phyloP scores from a whole-genome alignment of 2,888 invertebrate species.

The Trachelus tabidus region DNA sequence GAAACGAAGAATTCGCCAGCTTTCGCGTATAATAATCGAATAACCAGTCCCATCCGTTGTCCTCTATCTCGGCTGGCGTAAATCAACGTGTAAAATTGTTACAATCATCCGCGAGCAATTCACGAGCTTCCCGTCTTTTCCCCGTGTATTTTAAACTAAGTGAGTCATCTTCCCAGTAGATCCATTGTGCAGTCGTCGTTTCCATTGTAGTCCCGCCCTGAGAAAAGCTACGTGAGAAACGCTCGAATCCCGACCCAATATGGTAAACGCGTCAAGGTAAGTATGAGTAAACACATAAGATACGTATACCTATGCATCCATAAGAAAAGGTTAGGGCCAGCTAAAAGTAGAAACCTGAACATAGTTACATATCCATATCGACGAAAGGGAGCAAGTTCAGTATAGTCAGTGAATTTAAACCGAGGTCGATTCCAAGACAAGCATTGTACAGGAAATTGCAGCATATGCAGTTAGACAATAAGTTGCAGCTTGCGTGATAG shows the following conservation, averaged over 20 bases:
- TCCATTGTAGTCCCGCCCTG: background rate
- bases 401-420: background rate
- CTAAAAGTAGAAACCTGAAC: background rate
- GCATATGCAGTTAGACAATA: background rate
- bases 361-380: background rate
- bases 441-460: background rate
- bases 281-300: background rate
- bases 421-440: background rate
- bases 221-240: background rate
- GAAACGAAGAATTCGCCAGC: background rate
- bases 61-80: background rate
- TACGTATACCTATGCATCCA: background rate
- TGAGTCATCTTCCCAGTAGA: background rate
- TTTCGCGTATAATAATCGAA: background rate
- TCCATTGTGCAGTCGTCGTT: background rate
- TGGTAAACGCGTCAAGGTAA: background rate
- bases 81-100: background rate
- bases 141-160: background rate
- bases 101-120: background rate
- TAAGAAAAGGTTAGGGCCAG: background rate
- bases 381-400: background rate
- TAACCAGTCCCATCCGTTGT: background rate
- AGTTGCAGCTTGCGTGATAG: background rate
- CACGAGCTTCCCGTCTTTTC: background rate
- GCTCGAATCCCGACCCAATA: background rate